These are phyloP conservation scores for Taphrorychus bicolor DNA, from an alignment of 2,888 invertebrate genomes.

Conservation along the genomic window DNA sequence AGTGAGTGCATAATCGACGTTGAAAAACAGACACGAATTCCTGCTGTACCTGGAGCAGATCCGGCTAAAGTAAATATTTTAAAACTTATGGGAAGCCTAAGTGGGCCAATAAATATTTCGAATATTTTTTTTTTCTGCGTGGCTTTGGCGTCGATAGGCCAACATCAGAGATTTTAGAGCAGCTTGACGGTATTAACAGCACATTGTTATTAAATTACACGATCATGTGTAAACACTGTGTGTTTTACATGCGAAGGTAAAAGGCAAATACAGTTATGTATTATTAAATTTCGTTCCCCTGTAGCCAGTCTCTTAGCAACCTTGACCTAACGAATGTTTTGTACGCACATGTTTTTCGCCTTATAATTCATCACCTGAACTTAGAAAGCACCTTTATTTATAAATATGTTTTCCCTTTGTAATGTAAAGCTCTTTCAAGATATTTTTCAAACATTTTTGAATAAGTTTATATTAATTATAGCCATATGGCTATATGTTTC, in stretches of 20 bases:
- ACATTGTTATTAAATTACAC: background rate
- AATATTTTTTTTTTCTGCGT: background rate
- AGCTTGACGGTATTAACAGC: no score
- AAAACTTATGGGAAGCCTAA: background rate
- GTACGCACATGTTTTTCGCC: background rate
- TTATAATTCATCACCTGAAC: background rate
- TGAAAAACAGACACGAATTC: background rate
- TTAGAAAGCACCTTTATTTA: background rate
- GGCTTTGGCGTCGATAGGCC: background rate
- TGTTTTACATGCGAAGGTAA: background rate
- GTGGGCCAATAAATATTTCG: background rate
- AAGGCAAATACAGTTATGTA: constrained; percentile 1
- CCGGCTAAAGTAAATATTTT: background rate
- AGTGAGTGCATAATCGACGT: no score
- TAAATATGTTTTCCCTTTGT: no score
- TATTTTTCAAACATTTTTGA: no score
- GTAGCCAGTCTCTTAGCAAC: background rate
- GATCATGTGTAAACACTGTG: no score
- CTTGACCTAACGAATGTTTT: constrained; percentile 16
- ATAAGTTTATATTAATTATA: background rate
- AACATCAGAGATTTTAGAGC: no score
- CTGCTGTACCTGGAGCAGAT: background rate
- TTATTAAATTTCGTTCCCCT: constrained; percentile 14
- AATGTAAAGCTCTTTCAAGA: no score
- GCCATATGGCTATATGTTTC: background rate